phyloP scores from a whole-genome alignment of 1,140 invertebrate species.

The Achroia grisella region DNA sequence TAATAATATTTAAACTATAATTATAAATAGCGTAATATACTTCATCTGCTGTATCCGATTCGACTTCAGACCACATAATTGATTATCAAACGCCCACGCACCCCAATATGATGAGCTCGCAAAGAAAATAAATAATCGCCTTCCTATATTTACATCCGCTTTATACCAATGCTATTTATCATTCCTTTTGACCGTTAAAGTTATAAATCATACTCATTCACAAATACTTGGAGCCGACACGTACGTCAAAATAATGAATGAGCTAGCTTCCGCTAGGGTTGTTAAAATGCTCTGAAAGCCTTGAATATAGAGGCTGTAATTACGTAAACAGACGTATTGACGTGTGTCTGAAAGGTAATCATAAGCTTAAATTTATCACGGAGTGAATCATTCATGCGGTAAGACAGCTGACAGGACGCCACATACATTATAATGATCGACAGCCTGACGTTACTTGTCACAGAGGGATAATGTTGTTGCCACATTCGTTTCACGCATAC shows the following conservation, averaged over 20 bases:
- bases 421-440: slow-evolving; percentile 72
- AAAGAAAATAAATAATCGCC: slow-evolving; percentile 33
- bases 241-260: slow-evolving; percentile 50
- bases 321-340: slow-evolving; percentile 69
- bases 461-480: slow-evolving; percentile 65
- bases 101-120: slow-evolving; percentile 22
- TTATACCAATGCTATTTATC: slow-evolving; percentile 49
- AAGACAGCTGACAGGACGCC: slow-evolving; percentile 68
- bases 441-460: slow-evolving; percentile 69
- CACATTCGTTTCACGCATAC: slow-evolving; percentile 20
- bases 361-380: slow-evolving; percentile 72
- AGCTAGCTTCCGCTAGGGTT: slow-evolving; percentile 41
- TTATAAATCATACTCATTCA: slow-evolving; percentile 54
- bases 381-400: slow-evolving; percentile 70
- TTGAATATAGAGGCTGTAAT: slow-evolving; percentile 50
- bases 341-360: slow-evolving; percentile 69
- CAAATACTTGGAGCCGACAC: slow-evolving; percentile 34
- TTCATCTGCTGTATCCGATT: not conserved
- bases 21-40: no score
- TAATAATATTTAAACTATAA: no score
- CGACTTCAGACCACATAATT: slow-evolving; percentile 1
- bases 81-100: not conserved
- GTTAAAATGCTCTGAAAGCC: slow-evolving; percentile 45
- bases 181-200: slow-evolving; percentile 31
- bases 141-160: slow-evolving; percentile 37